Evolutionary conservation across 92 coral and sea anemone species (phyloP).

Genomic region (Actinostola sp.): DNA sequence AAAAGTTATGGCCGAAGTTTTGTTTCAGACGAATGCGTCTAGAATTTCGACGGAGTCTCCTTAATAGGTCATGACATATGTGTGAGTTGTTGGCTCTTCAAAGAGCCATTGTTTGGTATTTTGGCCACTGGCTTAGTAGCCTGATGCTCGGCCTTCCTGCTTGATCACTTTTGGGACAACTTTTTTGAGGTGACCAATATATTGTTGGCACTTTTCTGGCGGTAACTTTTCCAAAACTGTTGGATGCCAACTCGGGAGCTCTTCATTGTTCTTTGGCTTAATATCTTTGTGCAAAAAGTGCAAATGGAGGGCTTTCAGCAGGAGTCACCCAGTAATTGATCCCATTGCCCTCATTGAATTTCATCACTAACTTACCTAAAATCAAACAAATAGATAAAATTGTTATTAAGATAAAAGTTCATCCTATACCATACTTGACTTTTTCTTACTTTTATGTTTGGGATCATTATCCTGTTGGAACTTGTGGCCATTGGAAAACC

Average conservation of each 20-base stretch:
- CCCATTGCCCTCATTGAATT: conserved; percentile 22
- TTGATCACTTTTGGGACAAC: conserved; percentile 45
- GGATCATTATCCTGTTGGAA: too few relatives aligned
- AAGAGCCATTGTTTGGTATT: too few relatives aligned
- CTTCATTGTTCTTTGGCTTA: conserved; percentile 47
- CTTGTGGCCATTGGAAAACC: conserved; percentile 44
- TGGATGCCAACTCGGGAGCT: conserved; percentile 43
- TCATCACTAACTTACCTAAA: conserved; percentile 26
- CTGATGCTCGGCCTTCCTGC: conserved; percentile 36
- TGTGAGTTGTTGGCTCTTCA: too few relatives aligned
- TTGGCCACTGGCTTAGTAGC: conserved; percentile 24
- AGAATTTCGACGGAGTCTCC: too few relatives aligned
- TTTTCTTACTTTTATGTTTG: too few relatives aligned
- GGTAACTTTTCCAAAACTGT: conserved; percentile 39
- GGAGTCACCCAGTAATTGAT: conserved; percentile 33
- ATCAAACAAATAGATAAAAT: too few relatives aligned
- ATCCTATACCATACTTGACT: neutral
- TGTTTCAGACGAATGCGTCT: too few relatives aligned
- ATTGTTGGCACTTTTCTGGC: conserved; percentile 38
- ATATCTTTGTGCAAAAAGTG: conserved; percentile 39
- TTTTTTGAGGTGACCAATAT: conserved; percentile 33
- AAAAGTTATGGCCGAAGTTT: too few relatives aligned
- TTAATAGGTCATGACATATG: too few relatives aligned
- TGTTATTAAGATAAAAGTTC: neutral
- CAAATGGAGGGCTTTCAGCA: conserved; percentile 35